phyloP scores from a whole-genome alignment of 2,888 invertebrate genomes.

The Agrotis clavis region DNA sequence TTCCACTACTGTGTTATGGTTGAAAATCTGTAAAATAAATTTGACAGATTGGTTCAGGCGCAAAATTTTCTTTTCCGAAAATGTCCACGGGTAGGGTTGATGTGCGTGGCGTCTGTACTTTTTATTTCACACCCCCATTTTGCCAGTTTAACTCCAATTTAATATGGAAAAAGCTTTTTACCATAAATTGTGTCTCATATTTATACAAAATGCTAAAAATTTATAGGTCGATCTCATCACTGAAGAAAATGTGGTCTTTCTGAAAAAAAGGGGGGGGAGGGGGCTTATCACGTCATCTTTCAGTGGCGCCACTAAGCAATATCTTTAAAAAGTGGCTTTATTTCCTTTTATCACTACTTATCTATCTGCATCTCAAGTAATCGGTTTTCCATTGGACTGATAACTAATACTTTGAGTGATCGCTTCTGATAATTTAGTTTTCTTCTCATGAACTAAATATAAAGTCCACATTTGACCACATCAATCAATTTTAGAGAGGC shows the following conservation, averaged over 20 bases:
- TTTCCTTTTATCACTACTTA: constrained; percentile 35
- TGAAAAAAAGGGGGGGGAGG: background rate
- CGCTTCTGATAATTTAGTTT: background rate
- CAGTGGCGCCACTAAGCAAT: constrained; percentile 41
- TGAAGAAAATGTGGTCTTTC: background rate
- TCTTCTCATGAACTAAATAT: constrained; percentile 13
- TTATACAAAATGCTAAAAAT: no score
- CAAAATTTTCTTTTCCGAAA: no score
- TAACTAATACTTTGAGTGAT: constrained; percentile 18
- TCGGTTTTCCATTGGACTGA: constrained; percentile 39
- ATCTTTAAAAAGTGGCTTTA: constrained; percentile 24
- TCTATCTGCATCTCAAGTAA: constrained; percentile 38
- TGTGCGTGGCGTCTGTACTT: no score
- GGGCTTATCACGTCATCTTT: constrained; percentile 19
- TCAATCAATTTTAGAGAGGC: no score
- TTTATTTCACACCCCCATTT: no score
- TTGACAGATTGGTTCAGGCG: no score
- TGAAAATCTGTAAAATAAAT: no score
- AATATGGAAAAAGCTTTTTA: background rate
- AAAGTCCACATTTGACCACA: background rate
- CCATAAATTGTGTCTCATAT: constrained; percentile 3
- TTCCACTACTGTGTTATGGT: no score
- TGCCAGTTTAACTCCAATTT: background rate
- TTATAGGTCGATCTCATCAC: background rate
- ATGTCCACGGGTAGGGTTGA: no score